Conservation (phyloP, 1,140 invertebrate genomes). For the Monomorium pharaonis region DNA sequence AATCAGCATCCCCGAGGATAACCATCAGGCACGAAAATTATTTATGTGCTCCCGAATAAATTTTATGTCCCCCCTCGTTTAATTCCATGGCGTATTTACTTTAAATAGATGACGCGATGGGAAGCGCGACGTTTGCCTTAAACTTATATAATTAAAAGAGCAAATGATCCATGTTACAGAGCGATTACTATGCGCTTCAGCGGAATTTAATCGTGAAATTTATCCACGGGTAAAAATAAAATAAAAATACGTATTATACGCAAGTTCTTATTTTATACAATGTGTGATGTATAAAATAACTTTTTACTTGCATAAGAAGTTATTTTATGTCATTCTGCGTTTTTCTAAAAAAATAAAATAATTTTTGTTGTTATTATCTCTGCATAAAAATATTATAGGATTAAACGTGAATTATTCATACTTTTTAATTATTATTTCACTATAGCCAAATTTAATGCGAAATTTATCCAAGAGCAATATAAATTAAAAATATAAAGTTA, state of each 20-base stretch:
- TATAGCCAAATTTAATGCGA: too few relatives aligned
- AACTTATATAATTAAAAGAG: conserved; percentile 12
- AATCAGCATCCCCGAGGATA: neutral
- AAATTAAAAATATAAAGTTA: neutral
- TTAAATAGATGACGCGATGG: neutral
- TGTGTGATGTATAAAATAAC: too few relatives aligned
- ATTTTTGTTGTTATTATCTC: too few relatives aligned
- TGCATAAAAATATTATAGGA: too few relatives aligned
- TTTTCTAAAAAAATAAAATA: too few relatives aligned
- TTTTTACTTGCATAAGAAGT: too few relatives aligned
- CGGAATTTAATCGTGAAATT: neutral
- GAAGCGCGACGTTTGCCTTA: neutral
- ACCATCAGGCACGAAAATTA: neutral
- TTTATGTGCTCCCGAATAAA: neutral
- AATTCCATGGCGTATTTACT: neutral
- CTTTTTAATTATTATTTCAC: too few relatives aligned
- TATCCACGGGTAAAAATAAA: neutral
- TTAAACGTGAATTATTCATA: too few relatives aligned
- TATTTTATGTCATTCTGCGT: too few relatives aligned
- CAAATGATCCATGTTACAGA: neutral
- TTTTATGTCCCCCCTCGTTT: neutral
- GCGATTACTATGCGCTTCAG: neutral
- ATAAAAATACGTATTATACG: too few relatives aligned
- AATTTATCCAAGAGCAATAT: neutral
- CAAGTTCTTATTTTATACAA: too few relatives aligned